Conservation (phyloP, 2,888 invertebrate species). For the Petrolisthes cinctipes region DNA sequence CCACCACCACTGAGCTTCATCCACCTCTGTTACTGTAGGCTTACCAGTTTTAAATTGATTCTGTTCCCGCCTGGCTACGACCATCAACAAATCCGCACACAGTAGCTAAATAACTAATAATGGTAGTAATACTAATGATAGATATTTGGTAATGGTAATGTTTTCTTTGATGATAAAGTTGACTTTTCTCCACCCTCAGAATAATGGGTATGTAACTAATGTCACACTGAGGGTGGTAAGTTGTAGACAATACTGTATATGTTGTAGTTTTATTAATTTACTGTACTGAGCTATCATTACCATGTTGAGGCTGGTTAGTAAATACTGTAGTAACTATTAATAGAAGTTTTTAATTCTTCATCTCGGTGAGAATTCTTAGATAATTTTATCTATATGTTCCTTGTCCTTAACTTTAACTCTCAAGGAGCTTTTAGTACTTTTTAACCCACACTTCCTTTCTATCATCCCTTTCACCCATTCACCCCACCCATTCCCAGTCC, state of each 20-base stretch:
- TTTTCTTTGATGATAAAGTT: too few species aligned
- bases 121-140: not conserved
- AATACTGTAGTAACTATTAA: not conserved
- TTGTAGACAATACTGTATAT: too few species aligned
- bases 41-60: not conserved
- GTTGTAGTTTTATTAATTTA: too few species aligned
- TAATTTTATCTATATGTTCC: too few species aligned
- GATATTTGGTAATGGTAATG: too few species aligned
- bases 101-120: not conserved
- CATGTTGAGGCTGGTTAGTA: constrained; percentile 7
- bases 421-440: not conserved
- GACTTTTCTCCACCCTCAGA: too few species aligned
- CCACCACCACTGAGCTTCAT: too few species aligned
- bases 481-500: not conserved
- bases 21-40: not conserved
- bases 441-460: not conserved
- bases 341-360: too few species aligned
- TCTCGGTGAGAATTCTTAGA: too few species aligned
- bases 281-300: not conserved
- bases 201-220: too few species aligned
- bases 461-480: not conserved
- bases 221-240: too few species aligned
- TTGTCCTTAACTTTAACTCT: too few species aligned
- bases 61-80: not conserved
- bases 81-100: not conserved